Evolutionary conservation across 2,797 vertebrate species (phyloP).

Genomic region (Poecilia velifera): DNA sequence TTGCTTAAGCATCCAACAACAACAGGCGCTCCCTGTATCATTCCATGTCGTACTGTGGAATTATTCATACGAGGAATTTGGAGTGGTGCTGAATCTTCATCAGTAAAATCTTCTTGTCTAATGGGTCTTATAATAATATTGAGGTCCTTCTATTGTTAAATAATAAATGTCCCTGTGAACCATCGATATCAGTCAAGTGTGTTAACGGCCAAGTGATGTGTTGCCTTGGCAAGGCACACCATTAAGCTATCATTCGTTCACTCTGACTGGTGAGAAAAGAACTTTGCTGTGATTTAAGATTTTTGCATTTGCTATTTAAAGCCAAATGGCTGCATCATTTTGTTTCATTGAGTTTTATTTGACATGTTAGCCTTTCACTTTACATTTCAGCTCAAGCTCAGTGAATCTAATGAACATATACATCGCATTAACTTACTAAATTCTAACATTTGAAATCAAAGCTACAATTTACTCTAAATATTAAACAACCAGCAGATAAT

Average conservation of each 20-base stretch:
- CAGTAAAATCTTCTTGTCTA: constrained; percentile 40
- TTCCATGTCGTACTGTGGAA: constrained; percentile 63
- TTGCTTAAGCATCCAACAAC: constrained; percentile 64
- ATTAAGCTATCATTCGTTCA: constrained; percentile 32
- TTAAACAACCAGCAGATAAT: constrained; percentile 10
- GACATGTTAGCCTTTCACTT: constrained; percentile 7
- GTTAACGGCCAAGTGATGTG: constrained; percentile 57
- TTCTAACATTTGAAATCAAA: neutral
- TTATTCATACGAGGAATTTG: constrained; percentile 62
- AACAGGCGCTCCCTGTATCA: constrained; percentile 57
- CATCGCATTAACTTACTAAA: neutral
- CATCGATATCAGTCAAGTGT: constrained; percentile 41
- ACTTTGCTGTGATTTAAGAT: constrained; percentile 26
- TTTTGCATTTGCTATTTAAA: constrained; percentile 29
- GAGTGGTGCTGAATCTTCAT: constrained; percentile 62
- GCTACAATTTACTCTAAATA: neutral
- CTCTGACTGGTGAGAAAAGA: constrained; percentile 1
- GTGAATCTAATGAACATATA: neutral
- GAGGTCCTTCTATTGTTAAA: constrained; percentile 49
- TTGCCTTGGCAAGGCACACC: constrained; percentile 30
- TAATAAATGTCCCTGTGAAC: constrained; percentile 61
- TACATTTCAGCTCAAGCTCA: constrained; percentile 19
- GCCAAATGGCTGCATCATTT: neutral
- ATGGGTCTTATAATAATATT: constrained; percentile 58
- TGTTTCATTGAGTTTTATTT: constrained; percentile 30